Evolutionary conservation across 2,888 invertebrate genomes (phyloP), one percentile per base, ranked within the genome.

Genomic region (Parapristionchus giblindavisi): DNA sequence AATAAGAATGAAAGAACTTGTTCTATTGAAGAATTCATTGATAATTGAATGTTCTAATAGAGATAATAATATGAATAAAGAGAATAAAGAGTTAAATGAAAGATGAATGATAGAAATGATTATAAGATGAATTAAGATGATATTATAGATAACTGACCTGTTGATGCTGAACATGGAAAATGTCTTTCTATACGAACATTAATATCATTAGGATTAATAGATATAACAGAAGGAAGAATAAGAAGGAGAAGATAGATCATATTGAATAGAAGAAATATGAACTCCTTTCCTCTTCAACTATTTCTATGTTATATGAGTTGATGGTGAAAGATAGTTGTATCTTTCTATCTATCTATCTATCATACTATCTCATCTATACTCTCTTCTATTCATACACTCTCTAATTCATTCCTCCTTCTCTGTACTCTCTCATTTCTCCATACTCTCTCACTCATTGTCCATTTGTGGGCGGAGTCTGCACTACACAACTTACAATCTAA

Each of bases 131-230:
- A 36, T 21, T 51, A 29, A 54, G 8, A 38, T 40, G 21, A 21
- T 48, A 72, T 75, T 60, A 56, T n/a, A n/a, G 60, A 32, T 32
- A 29, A 75, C 79, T 76, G 58, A 86, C 87, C 87, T 73, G 87
- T 84, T 54, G 81, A 81, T 34, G 85, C 81, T 8, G 87, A 87
- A 78, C 87, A 87, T 17, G 87, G 87, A 73, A 87, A 87, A 73
- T 87, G 87, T 76, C 87, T 75, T 68, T 87, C 87, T 72, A 87
- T 86, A 63, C 84, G 78, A 58, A 87, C 87, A 58, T 78, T 73
- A 68, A 87, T 87, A 56, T 87, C 87, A 58, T 79, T 79, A 6
- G 79, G 77, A 58, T 61, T 63, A 73, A 71, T 58, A 60, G 71
- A 38, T 36, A 76, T 54, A 60, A 76, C 48, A 56, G 74, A 76